Evolutionary conservation across 2,113 vertebrate genomes (phyloP), one percentile per base, ranked within the genome.

Genomic region (Microcebus tavaratra): DNA sequence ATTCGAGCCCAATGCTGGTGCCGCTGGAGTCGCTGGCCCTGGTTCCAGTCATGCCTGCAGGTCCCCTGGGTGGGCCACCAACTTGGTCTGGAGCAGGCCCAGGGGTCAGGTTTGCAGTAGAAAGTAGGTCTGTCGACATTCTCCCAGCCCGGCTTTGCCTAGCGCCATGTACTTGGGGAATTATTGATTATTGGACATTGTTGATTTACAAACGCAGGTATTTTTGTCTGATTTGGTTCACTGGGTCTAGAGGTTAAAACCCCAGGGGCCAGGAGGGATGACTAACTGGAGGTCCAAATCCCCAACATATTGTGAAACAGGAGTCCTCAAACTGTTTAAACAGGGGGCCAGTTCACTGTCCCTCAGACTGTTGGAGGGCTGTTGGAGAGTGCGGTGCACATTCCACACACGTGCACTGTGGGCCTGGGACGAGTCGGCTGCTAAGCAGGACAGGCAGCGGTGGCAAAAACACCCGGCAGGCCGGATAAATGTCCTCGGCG

Each of bases 1-100:
- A 4, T 4, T 45, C 42, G 18, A 5, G 1, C 17, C 21, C 0
- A 0, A 4, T 0, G 21, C 39, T 10, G 6, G 10, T 1, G 39
- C 23, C 55, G 6, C 0, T n/a, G 48, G 50, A 25, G 29, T 73
- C 1, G 3, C 20, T 10, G 9, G 36, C 0, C 42, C 76, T n/a
- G 20, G n/a, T 42, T 76, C 82, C 18, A n/a, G 31, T 42, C 27
- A 1, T 0, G 45, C 29, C 85, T 59, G 6, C 10, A 1, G 27
- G 23, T 70, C 83, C 57, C 20, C 23, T 29, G 23, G 72, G 2
- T 2, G 13, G 17, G 63, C 78, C 88, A 42, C 83, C 6, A 7
- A 53, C 34, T 2, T 0, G 2, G 11, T 45, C 65, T n/a, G 68
- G 39, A 53, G 57, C 79, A 48, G 81, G 18, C 50, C 8, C 2